These are phyloP conservation scores for Haliclona indistincta DNA, from an alignment of 37 sponge, comb jelly and placozoan genomes.

Conservation along the genomic window DNA sequence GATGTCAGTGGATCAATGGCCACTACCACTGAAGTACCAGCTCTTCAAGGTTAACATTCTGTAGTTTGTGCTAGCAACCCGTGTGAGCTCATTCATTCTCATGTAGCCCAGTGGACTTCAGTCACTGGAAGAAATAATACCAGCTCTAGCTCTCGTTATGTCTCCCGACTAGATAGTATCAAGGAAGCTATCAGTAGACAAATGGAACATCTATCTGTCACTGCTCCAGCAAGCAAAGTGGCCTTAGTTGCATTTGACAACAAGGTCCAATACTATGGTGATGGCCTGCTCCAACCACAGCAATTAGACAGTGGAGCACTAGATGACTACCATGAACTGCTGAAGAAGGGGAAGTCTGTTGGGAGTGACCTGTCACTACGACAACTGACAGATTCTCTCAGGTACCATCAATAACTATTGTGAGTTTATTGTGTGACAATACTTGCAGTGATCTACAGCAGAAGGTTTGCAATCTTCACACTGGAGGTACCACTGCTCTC, in stretches of 20 bases:
- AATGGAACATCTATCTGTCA: conserved; percentile 69
- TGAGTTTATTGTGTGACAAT: background rate
- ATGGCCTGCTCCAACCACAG: conserved; percentile 28
- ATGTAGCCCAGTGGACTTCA: conserved; percentile 76
- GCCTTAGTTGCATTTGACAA: conserved; percentile 70
- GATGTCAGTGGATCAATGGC: conserved; percentile 92
- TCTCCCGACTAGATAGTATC: conserved; percentile 85
- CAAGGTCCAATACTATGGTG: conserved; percentile 77
- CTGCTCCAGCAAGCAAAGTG: conserved; percentile 64
- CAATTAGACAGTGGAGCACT: conserved; percentile 50
- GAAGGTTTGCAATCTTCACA: conserved; percentile 39
- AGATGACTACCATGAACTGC: conserved; percentile 59
- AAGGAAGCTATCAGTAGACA: conserved; percentile 87
- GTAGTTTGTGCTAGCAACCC: background rate
- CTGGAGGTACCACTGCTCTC: conserved; percentile 86
- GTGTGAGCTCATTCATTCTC: background rate
- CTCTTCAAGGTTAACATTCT: conserved; percentile 75
- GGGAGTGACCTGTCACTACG: conserved; percentile 66
- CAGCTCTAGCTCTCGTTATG: conserved; percentile 41
- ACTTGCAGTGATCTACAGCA: conserved; percentile 55
- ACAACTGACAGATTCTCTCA: conserved; percentile 29
- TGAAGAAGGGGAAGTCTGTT: conserved; percentile 65
- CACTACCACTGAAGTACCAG: conserved; percentile 72
- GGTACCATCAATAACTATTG: conserved; percentile 12
- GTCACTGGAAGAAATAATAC: conserved; percentile 47